phyloP scores from a whole-genome alignment of 1,140 invertebrate genomes.

The Gyrodactylus bullatarudis region DNA sequence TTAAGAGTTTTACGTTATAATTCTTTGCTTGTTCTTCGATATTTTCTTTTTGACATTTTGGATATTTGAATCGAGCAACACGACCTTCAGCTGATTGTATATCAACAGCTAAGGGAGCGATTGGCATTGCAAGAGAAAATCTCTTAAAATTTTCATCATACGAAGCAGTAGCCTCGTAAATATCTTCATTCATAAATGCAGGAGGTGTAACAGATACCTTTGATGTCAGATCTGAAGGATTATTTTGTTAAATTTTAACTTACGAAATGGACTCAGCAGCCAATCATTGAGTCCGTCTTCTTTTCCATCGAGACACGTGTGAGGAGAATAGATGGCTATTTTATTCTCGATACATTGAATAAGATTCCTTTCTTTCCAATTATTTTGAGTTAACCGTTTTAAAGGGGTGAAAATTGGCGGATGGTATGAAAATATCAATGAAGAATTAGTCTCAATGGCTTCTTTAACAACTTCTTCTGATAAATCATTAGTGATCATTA shows the following conservation, averaged over 20 bases:
- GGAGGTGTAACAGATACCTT: not conserved
- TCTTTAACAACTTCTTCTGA: constrained; percentile 37
- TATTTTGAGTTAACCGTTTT: constrained; percentile 32
- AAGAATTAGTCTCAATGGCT: constrained; percentile 29
- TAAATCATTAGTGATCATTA: constrained; percentile 70
- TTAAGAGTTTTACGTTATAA: not conserved
- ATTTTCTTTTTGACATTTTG: not conserved
- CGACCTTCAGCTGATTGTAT: not conserved
- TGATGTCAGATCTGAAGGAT: not conserved
- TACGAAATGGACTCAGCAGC: constrained; percentile 39
- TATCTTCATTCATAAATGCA: not conserved
- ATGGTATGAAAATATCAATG: constrained; percentile 70
- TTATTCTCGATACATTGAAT: constrained; percentile 41
- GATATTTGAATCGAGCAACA: not conserved
- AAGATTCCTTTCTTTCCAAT: constrained; percentile 47
- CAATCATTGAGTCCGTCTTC: constrained; percentile 59
- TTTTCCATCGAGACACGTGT: constrained; percentile 52
- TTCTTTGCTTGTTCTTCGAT: not conserved
- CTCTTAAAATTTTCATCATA: not conserved
- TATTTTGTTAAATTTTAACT: not conserved
- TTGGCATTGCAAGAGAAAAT: not conserved
- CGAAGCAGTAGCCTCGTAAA: not conserved
- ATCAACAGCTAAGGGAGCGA: not conserved
- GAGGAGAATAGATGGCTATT: constrained; percentile 64
- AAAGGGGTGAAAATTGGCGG: constrained; percentile 61